Base-by-base conservation (phyloP, 30 jellyfish, hydroid and myxozoan species). In the Aurelia aurita complex sp. Pacific region DNA sequence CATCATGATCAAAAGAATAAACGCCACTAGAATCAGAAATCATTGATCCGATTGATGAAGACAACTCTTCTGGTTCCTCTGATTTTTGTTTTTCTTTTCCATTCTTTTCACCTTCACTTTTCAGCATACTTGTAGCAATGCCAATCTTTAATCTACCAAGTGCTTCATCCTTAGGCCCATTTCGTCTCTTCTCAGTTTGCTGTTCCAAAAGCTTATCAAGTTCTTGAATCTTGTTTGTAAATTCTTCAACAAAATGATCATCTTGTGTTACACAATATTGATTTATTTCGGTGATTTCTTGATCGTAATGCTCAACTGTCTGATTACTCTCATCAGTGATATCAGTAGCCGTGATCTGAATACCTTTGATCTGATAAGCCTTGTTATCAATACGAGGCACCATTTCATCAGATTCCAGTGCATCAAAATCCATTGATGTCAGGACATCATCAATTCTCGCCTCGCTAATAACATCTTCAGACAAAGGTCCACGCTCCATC, bases 1-100 rank as follows among this genome's bases (percentile, higher is more conserved):
- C 97, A 33, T 90, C 97, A 33, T 76, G 91, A 76, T 90, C 97
- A 34, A 88, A 90, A 1, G 98, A 85, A 76, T 79, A 92, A 60
- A 92, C 83, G 2, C 98, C 98, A 67, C 98, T 92, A 36, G 98
- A 92, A 29, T 92, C 96, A 4, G 98, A 91, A 13, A 78, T 77
- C 87, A 86, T 62, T 36, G 98, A 92, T 53, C 92, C 69, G 4
- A 81, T 72, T 36, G 97, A 91, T 38, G 87, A 68, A 57, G 90
- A 38, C 0, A 50, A 64, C 5, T 82, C 97, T 14, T 86, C 95
- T 8, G 87, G 29, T 38, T 84, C 93, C 3, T 78, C 88, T 16
- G 60, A 35, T 36, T 19, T 50, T 35, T 60, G 88, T 51, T 46
- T 78, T 29, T 36, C 57, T 64, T 51, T 84, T 34, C 53, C 35